These are phyloP conservation scores for Dermatemys mawii DNA, from an alignment of 2,113 vertebrate species.

Conservation along the genomic window DNA sequence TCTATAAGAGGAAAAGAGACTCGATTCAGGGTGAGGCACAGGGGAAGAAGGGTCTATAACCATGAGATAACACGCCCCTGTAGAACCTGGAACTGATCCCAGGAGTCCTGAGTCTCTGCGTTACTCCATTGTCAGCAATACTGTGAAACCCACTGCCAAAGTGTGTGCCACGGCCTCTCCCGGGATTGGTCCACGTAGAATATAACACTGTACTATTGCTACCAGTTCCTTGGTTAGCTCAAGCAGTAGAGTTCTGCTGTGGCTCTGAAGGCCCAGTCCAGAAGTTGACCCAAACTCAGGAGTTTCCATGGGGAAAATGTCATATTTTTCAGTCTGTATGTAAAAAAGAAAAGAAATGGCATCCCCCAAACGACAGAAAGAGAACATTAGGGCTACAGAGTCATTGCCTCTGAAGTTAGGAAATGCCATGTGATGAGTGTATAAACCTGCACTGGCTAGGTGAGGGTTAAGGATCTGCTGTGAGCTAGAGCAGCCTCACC, in stretches of 20 bases:
- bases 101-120: neutral
- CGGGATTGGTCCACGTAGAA: neutral
- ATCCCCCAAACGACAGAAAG: too few relatives aligned
- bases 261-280: neutral
- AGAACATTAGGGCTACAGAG: too few relatives aligned
- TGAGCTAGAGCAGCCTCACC: too few relatives aligned
- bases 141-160: neutral
- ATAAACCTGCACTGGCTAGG: too few relatives aligned
- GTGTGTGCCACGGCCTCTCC: neutral
- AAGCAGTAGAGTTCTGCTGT: neutral
- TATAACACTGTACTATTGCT: neutral
- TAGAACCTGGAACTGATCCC: neutral
- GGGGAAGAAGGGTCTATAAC: neutral
- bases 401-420: too few relatives aligned
- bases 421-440: too few relatives aligned
- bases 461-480: too few relatives aligned
- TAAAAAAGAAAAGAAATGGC: neutral
- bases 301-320: neutral
- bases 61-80: neutral
- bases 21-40: too few relatives aligned
- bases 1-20: neutral
- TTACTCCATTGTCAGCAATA: neutral
- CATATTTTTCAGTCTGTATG: neutral
- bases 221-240: neutral
- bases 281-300: neutral